These are phyloP conservation scores for Odontocerum albicorne DNA, from an alignment of 2,888 invertebrate genomes.

Conservation along the genomic window DNA sequence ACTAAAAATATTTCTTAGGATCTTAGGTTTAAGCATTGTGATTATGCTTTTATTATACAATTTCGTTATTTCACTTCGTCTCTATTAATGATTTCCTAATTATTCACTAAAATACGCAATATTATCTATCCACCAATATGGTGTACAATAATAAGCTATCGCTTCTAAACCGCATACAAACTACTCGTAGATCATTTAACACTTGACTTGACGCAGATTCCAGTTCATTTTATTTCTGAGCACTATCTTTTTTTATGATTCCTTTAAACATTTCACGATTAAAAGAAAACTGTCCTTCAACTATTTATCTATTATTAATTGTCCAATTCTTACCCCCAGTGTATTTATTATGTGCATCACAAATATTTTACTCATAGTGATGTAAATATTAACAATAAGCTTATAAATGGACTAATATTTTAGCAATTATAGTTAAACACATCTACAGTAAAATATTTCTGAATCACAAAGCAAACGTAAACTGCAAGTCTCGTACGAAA, in stretches of 20 bases:
- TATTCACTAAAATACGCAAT: slow-evolving; percentile 23
- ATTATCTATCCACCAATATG: slow-evolving; percentile 45
- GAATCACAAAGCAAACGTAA: too few relatives aligned
- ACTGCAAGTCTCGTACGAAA: too few relatives aligned
- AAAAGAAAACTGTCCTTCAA: slow-evolving; percentile 9
- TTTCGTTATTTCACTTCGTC: slow-evolving; percentile 16
- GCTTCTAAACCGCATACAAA: slow-evolving; percentile 9
- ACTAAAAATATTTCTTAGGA: slow-evolving; percentile 22
- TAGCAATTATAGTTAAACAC: too few relatives aligned
- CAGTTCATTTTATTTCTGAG: not conserved
- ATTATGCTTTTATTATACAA: slow-evolving; percentile 13
- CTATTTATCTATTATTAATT: slow-evolving; percentile 9
- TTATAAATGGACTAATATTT: slow-evolving; percentile 6
- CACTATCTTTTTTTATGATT: not conserved
- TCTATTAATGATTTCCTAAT: slow-evolving; percentile 9
- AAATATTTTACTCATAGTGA: not conserved
- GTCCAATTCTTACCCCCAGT: slow-evolving; percentile 5
- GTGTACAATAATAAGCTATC: slow-evolving; percentile 40
- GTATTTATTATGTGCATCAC: not conserved
- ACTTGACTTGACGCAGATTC: not conserved
- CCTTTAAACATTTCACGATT: slow-evolving; percentile 9
- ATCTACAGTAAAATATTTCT: too few relatives aligned
- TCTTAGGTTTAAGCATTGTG: slow-evolving; percentile 13
- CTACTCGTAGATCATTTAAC: not conserved
- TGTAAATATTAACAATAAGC: not conserved